Conservation (phyloP, 2,888 invertebrate species). For the Epinotia demarniana region DNA sequence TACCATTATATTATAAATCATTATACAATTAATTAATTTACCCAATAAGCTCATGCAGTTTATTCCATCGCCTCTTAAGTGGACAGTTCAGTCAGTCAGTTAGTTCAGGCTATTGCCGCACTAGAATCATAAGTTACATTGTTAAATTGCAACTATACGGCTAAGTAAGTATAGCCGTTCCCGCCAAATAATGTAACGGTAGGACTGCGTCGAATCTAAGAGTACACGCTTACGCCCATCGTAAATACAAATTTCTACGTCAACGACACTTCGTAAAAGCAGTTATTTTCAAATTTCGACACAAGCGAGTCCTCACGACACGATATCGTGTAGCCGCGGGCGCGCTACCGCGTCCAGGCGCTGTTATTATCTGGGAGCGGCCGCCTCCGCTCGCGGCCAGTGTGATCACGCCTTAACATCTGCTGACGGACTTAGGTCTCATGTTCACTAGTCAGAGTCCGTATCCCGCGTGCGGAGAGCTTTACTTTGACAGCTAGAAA, state of each 20-base stretch:
- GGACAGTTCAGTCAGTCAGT: no score
- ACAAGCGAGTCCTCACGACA: neutral
- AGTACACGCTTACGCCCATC: neutral
- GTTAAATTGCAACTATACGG: no score
- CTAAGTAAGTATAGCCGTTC: no score
- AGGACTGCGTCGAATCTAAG: neutral
- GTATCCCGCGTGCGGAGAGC: no score
- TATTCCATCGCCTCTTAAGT: no score
- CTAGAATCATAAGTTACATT: no score
- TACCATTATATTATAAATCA: no score
- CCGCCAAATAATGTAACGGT: neutral
- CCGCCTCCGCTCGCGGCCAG: slow-evolving; percentile 51
- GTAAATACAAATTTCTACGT: neutral
- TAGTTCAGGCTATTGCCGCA: no score
- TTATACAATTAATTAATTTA: no score
- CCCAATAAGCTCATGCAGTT: no score
- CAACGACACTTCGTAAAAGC: neutral
- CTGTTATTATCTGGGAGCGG: slow-evolving; percentile 43
- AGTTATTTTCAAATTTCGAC: slow-evolving; percentile 5
- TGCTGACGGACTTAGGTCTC: slow-evolving; percentile 20
- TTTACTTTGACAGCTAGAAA: no score
- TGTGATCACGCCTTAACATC: slow-evolving; percentile 48
- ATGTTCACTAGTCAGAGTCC: no score
- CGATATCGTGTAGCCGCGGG: slow-evolving; percentile 31
- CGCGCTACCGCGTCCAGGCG: slow-evolving; percentile 40